Conservation (phyloP, 1,140 invertebrate species). For the Brachionus rubens region DNA sequence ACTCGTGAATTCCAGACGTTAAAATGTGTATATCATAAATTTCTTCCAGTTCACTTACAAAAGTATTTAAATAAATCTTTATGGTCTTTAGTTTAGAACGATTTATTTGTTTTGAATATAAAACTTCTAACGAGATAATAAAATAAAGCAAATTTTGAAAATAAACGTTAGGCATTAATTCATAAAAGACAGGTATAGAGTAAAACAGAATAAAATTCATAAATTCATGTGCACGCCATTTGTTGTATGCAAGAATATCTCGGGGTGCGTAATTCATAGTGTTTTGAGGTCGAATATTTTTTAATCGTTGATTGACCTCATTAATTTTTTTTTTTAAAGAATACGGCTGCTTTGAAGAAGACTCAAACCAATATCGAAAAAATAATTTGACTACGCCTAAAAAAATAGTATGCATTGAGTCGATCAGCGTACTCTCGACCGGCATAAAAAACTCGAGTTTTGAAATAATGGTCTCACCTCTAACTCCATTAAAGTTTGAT, state of each 20-base stretch:
- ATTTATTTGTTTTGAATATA: no score
- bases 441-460: background rate
- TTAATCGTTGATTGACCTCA: background rate
- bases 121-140: background rate
- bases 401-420: slow-evolving; percentile 23
- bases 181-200: slow-evolving; percentile 15
- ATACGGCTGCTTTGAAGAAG: background rate
- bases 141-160: slow-evolving; percentile 5
- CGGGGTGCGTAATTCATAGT: background rate
- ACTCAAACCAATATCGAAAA: slow-evolving; percentile 15
- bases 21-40: slow-evolving; percentile 5
- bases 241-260: background rate
- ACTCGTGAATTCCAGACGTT: background rate
- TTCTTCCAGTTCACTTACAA: background rate
- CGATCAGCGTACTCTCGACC: slow-evolving; percentile 8
- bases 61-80: slow-evolving; percentile 8
- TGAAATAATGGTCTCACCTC: slow-evolving; percentile 1
- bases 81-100: no score
- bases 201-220: slow-evolving; percentile 27
- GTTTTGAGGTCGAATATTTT: background rate
- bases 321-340: background rate
- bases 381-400: background rate
- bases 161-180: background rate
- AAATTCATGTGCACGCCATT: background rate
- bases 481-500: background rate